Base-by-base conservation (phyloP, 2,113 vertebrate genomes). In the Phalacrocorax carbo region DNA sequence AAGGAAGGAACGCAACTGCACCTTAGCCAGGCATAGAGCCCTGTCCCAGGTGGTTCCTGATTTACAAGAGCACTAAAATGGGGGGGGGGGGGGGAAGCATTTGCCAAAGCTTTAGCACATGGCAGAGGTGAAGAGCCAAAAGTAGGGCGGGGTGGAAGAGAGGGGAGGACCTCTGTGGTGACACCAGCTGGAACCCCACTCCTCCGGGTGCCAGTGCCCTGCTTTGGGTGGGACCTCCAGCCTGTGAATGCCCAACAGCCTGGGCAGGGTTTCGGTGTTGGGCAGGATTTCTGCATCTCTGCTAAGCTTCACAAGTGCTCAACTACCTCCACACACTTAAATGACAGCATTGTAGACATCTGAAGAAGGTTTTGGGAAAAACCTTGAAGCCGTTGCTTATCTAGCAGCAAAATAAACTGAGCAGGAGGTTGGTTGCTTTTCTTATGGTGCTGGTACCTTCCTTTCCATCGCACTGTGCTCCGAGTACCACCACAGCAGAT, bases 401-500 rank as follows among this genome's bases (percentile, higher is more conserved):
- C 48, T 18, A 34, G n/a, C 82, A 72, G 72, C 18, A 27, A 23
- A 61, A 15, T 8, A 8, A 58, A 42, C 2, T 5, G 49, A 81
- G 71, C 60, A 17, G 27, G 55, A 13, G 40, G 11, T 5, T 7
- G 66, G 51, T 3, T 65, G 68, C 68, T 61, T 26, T 75, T 17
- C 52, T 42, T 4, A 17, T 0, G 9, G 29, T 16, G 19, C 17
- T 25, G 57, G 61, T 15, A 21, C 62, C 66, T 42, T 58, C 64
- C 42, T 14, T 44, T 30, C 68, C 48, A 44, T 12, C 49, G 10
- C 0, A 0, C n/a, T 48, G 54, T 10, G 64, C 15, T 26, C 3
- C 0, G 14, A 13, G 60, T 6, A 25, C 49, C n/a, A 6, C 19
- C 4, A 1, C 1, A 0, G 61, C 26, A 15, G 29, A 20, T 40